These are phyloP conservation scores for Agriopis leucophaearia DNA, from an alignment of 2,888 invertebrate species.

Conservation along the genomic window DNA sequence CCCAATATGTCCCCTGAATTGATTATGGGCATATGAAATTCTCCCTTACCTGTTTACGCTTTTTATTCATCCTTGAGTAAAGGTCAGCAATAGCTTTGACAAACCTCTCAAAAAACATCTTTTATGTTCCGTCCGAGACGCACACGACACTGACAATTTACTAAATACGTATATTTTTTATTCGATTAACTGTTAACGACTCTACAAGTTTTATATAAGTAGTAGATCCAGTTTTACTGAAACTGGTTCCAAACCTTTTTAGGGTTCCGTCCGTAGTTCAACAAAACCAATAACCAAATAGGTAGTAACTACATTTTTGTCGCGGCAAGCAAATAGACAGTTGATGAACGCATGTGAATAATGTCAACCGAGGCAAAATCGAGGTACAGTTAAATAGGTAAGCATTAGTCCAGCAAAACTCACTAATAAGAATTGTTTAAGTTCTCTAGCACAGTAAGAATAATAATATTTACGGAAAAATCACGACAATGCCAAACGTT, in stretches of 20 bases:
- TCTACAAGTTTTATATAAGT: not conserved
- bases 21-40: too few species aligned
- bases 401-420: too few species aligned
- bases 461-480: too few species aligned
- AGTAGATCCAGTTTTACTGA: not conserved
- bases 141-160: not conserved
- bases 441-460: too few species aligned
- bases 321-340: too few species aligned
- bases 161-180: slow-evolving; percentile 2
- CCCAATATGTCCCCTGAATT: too few species aligned
- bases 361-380: too few species aligned
- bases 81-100: not conserved
- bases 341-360: too few species aligned
- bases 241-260: not conserved
- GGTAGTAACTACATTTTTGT: too few species aligned
- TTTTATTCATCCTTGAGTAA: not conserved
- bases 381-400: too few species aligned
- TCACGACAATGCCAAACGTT: not conserved
- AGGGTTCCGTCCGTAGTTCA: not conserved
- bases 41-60: not conserved
- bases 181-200: not conserved
- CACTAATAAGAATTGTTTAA: too few species aligned
- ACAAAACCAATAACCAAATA: not conserved
- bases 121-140: not conserved
- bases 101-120: slow-evolving; percentile 3